These are phyloP conservation scores for Malurus leucopterus DNA, from an alignment of 2,797 vertebrate genomes.

Conservation along the genomic window DNA sequence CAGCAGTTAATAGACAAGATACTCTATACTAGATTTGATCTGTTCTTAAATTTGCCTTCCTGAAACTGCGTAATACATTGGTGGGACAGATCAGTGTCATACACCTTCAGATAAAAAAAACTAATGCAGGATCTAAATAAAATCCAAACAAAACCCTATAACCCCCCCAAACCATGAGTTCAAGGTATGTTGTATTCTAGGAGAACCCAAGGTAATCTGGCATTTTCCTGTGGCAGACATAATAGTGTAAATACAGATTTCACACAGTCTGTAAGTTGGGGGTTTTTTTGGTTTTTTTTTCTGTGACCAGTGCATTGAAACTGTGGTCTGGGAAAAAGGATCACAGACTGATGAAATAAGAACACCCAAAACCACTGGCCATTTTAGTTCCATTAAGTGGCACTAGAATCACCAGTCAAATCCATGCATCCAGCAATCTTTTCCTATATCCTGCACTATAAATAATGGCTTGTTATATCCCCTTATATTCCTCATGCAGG, in stretches of 20 bases:
- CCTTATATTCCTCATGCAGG: not conserved
- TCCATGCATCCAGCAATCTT: not conserved
- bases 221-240: not conserved
- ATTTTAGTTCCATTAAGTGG: not conserved
- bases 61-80: not conserved
- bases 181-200: not conserved
- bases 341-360: not conserved
- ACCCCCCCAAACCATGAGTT: not conserved
- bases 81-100: not conserved
- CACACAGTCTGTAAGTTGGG: not conserved
- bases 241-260: not conserved
- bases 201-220: not conserved
- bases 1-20: slow-evolving; percentile 22
- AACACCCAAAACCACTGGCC: not conserved
- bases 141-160: not conserved
- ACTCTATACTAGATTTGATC: not conserved
- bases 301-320: not conserved
- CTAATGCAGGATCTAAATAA: not conserved
- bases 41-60: not conserved
- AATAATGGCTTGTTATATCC: not conserved
- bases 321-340: not conserved
- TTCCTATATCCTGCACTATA: not conserved
- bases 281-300: not conserved
- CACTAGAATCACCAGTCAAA: not conserved
- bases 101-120: not conserved